These are phyloP conservation scores for Delphinus delphis DNA, from an alignment of 2,113 vertebrate species.

Conservation along the genomic window DNA sequence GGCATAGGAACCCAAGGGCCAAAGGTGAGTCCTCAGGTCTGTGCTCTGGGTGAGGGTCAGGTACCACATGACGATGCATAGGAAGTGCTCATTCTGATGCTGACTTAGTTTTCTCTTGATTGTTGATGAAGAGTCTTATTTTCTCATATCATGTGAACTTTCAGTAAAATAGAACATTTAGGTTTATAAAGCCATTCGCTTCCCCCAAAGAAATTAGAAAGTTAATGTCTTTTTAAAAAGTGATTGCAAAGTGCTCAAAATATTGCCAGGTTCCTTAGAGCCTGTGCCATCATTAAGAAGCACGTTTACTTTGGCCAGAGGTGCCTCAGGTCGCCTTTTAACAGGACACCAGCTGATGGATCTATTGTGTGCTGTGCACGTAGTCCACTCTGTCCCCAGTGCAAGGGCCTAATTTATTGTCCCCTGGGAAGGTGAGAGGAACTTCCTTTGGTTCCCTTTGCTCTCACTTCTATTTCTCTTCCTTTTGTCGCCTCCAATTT, in stretches of 20 bases:
- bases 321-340: background rate
- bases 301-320: background rate
- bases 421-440: background rate
- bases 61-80: background rate
- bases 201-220: background rate
- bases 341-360: background rate
- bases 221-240: background rate
- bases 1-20: constrained; percentile 84
- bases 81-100: background rate
- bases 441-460: background rate
- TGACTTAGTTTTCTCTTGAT: background rate
- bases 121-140: background rate
- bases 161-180: background rate
- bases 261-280: background rate
- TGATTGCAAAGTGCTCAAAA: background rate
- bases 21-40: constrained; percentile 81
- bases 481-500: background rate
- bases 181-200: background rate
- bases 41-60: background rate
- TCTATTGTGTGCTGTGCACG: background rate
- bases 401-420: background rate
- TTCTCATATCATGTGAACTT: background rate
- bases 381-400: background rate
- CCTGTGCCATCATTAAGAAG: background rate
- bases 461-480: background rate